Percentiles rank a stretch among this genome's conserved stretches.
Conservation (phyloP, 1,140 invertebrate species). For the Periplaneta americana region DNA sequence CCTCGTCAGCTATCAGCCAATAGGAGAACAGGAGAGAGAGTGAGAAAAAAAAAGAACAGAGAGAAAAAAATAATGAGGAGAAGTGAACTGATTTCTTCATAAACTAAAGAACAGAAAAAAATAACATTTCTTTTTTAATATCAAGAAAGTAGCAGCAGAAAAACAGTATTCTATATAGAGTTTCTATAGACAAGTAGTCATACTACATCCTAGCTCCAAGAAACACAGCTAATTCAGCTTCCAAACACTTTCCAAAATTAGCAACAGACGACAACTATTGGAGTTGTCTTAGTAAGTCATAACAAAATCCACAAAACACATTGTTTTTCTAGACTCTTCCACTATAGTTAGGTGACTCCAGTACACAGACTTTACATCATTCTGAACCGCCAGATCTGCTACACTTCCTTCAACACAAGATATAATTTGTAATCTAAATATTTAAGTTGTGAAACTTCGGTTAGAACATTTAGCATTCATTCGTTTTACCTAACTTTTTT, state of each 20-base stretch:
- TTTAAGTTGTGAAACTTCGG: too few relatives aligned
- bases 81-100: slow-evolving; percentile 3
- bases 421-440: too few relatives aligned
- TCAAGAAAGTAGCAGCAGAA: neutral
- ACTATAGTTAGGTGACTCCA: neutral
- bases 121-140: neutral
- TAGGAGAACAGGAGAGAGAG: slow-evolving; percentile 14
- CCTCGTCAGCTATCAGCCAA: slow-evolving; percentile 28
- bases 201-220: neutral
- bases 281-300: neutral
- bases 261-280: neutral
- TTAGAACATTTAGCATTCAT: too few relatives aligned
- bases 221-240: neutral
- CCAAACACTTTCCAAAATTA: too few relatives aligned
- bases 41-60: slow-evolving; percentile 19
- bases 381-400: neutral
- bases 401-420: too few relatives aligned
- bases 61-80: slow-evolving; percentile 12
- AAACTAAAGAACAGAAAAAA: slow-evolving; percentile 16
- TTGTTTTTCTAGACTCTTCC: neutral
- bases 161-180: neutral
- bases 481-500: too few relatives aligned
- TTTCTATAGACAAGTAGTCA: neutral
- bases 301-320: neutral
- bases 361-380: neutral